Conservation (phyloP, 64 coral and sea anemone genomes). For the Actinia tenebrosa region DNA sequence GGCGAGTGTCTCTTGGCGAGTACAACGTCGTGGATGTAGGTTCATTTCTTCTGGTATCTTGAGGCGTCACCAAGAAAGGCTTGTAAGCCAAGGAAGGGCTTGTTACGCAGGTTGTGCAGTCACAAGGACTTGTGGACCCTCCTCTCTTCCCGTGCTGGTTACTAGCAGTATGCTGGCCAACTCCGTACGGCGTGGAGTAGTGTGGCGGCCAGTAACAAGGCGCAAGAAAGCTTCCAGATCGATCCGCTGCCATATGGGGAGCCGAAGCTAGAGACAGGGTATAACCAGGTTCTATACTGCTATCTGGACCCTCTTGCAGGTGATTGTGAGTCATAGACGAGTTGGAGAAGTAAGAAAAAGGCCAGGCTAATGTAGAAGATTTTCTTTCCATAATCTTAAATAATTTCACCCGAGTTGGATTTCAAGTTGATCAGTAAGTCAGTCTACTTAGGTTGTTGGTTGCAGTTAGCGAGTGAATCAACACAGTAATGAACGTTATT, state of each 20-base stretch:
- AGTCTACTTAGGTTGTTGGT: neutral
- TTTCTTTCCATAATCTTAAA: slow-evolving; percentile 5
- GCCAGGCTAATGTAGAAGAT: neutral
- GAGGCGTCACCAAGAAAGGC: neutral
- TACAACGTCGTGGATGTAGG: neutral
- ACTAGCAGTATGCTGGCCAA: neutral
- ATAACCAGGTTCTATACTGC: neutral
- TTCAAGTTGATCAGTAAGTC: slow-evolving; percentile 5
- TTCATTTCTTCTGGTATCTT: neutral
- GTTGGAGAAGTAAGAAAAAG: slow-evolving; percentile 7
- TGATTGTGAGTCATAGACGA: neutral
- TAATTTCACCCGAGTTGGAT: neutral
- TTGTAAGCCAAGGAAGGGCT: neutral
- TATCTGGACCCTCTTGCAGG: neutral
- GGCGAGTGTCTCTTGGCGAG: neutral
- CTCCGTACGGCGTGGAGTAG: neutral
- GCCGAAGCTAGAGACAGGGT: neutral
- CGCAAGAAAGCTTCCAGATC: neutral
- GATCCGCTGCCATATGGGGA: neutral
- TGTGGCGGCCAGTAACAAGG: neutral
- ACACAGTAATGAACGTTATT: neutral
- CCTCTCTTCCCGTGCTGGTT: neutral
- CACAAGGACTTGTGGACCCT: neutral
- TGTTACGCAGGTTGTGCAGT: neutral
- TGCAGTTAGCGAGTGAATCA: neutral